A percentile compares a stretch with the other conserved stretches of the same genome.
These are phyloP conservation scores for Drepanosiphum platanoidis DNA, from an alignment of 2,888 invertebrate species.

Conservation along the genomic window DNA sequence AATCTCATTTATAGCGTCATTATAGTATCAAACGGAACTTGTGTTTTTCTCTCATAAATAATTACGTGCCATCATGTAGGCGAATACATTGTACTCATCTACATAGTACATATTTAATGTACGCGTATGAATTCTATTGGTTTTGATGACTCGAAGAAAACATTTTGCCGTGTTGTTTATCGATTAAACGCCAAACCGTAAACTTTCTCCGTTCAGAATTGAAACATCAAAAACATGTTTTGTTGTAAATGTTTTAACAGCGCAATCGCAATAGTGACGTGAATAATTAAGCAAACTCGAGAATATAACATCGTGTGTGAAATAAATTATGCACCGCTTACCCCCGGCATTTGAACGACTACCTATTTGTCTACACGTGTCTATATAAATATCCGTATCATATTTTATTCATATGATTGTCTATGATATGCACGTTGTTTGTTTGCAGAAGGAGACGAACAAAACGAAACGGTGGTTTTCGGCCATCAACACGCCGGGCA, in stretches of 20 bases:
- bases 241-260: neutral
- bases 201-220: neutral
- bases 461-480: slow-evolving; percentile 57
- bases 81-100: neutral
- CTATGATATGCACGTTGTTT: neutral
- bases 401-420: too few relatives aligned
- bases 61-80: neutral
- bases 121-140: neutral
- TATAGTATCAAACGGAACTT: neutral
- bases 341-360: neutral
- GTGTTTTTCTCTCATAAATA: neutral
- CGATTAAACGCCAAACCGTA: neutral
- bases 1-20: neutral
- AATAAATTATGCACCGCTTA: neutral
- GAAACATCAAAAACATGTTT: neutral
- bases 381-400: too few relatives aligned
- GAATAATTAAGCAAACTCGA: neutral
- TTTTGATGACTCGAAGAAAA: neutral
- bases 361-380: neutral
- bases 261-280: neutral
- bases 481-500: slow-evolving; percentile 33
- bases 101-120: neutral
- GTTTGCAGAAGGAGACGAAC: slow-evolving; percentile 11
- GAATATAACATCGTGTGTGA: too few relatives aligned
- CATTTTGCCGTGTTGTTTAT: neutral